Evolutionary conservation across 37 sponge, comb jelly and placozoan genomes (phyloP).

Genomic region (Tethya wilhelma): DNA sequence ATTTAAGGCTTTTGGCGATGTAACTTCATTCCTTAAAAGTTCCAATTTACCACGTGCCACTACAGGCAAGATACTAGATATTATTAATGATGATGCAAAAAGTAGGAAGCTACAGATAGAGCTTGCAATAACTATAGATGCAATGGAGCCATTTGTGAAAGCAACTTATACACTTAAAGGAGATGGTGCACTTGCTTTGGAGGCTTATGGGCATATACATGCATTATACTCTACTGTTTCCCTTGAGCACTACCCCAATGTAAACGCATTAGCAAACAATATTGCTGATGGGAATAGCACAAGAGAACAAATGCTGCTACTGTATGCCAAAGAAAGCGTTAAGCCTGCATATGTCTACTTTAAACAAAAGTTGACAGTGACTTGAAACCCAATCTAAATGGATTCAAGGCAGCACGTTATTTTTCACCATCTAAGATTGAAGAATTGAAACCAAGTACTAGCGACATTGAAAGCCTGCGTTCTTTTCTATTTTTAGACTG

Average conservation of each 20-base stretch:
- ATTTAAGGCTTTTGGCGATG: no score
- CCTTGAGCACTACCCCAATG: not conserved
- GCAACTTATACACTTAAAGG: no score
- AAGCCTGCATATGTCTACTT: slow-evolving; percentile 8
- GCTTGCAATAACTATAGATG: no score
- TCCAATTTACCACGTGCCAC: no score
- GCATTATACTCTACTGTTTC: no score
- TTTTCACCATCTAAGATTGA: slow-evolving; percentile 1
- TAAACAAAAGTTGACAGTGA: slow-evolving; percentile 9
- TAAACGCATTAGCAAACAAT: not conserved
- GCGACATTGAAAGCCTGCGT: slow-evolving; percentile 1
- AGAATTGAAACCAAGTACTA: slow-evolving; percentile 12
- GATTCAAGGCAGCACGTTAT: slow-evolving; percentile 10
- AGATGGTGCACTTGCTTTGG: no score
- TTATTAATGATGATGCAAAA: no score
- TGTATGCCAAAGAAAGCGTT: slow-evolving; percentile 3
- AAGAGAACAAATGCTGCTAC: not conserved
- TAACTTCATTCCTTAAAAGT: no score
- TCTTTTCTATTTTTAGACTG: not conserved
- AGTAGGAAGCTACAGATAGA: no score
- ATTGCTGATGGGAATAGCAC: not conserved
- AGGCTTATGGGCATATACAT: no score
- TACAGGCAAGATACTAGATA: no score
- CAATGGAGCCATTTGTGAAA: no score
- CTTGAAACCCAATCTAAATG: not conserved